Conservation (phyloP, 2,888 invertebrate genomes). For the Callosobruchus maculatus region DNA sequence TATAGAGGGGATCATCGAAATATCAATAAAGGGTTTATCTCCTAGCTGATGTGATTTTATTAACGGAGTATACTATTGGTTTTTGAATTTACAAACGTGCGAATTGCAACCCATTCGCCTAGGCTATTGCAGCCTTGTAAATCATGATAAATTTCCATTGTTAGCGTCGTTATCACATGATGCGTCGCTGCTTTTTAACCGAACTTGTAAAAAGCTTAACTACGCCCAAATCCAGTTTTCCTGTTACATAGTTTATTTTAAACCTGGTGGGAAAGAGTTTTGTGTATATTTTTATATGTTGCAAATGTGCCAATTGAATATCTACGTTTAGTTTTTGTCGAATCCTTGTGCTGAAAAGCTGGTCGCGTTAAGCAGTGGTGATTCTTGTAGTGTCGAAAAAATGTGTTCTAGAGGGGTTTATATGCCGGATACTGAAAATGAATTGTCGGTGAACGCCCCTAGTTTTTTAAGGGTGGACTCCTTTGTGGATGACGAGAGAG, state of each 20-base stretch:
- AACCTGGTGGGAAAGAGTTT: background rate
- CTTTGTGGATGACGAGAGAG: slow-evolving; percentile 39
- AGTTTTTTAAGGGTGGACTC: slow-evolving; percentile 40
- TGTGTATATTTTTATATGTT: slow-evolving; percentile 27
- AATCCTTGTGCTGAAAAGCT: slow-evolving; percentile 16
- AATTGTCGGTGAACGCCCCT: slow-evolving; percentile 33
- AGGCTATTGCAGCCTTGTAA: background rate
- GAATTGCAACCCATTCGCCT: background rate
- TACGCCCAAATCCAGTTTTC: background rate
- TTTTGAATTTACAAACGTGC: no score
- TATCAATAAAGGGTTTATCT: no score
- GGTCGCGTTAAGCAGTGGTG: slow-evolving; percentile 1
- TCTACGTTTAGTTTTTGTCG: slow-evolving; percentile 26
- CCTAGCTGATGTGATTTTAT: no score
- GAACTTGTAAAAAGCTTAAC: background rate
- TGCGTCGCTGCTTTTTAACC: background rate
- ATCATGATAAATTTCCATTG: background rate
- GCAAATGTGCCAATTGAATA: slow-evolving; percentile 28
- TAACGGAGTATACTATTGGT: no score
- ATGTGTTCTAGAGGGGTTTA: slow-evolving; percentile 45
- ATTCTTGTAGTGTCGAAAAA: slow-evolving; percentile 1
- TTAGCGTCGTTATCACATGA: background rate
- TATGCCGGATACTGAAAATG: slow-evolving; percentile 30
- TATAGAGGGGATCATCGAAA: no score
- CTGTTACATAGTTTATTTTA: slow-evolving; percentile 6